phyloP scores from a whole-genome alignment of 2,113 vertebrate species.

The Leucosticte australis region DNA sequence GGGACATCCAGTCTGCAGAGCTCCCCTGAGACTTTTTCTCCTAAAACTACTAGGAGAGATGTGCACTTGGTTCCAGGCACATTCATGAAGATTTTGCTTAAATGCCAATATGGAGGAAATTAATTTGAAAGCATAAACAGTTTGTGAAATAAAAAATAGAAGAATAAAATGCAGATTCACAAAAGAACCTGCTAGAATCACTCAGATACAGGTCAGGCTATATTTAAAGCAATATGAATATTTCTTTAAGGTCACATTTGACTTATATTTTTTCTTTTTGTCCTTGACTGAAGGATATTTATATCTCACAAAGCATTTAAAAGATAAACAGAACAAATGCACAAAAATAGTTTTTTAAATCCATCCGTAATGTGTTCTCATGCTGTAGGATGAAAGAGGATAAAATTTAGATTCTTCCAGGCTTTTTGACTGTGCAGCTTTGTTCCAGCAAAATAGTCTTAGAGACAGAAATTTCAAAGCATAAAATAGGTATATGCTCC shows the following conservation, averaged over 20 bases:
- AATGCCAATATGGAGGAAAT: background rate
- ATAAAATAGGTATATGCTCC: background rate
- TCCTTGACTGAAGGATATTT: background rate
- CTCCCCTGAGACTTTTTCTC: background rate
- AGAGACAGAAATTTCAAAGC: background rate
- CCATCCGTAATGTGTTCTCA: background rate
- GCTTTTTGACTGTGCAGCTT: background rate
- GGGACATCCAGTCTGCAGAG: background rate
- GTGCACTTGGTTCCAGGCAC: background rate
- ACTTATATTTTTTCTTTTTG: background rate
- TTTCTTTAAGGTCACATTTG: background rate
- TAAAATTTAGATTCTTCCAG: background rate
- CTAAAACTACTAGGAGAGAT: background rate
- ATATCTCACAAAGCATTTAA: background rate
- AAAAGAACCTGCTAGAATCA: background rate
- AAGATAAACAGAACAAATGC: background rate
- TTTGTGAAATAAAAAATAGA: background rate
- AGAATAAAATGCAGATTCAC: background rate
- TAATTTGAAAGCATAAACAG: background rate
- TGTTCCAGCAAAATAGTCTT: background rate
- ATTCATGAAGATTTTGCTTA: background rate
- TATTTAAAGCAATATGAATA: background rate
- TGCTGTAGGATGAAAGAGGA: background rate
- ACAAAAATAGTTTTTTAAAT: background rate
- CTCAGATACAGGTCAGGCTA: background rate